A percentile compares a stretch with the other conserved stretches of the same genome.
phyloP scores from a whole-genome alignment of 2,113 vertebrate genomes.

The Pontoporia blainvillei region DNA sequence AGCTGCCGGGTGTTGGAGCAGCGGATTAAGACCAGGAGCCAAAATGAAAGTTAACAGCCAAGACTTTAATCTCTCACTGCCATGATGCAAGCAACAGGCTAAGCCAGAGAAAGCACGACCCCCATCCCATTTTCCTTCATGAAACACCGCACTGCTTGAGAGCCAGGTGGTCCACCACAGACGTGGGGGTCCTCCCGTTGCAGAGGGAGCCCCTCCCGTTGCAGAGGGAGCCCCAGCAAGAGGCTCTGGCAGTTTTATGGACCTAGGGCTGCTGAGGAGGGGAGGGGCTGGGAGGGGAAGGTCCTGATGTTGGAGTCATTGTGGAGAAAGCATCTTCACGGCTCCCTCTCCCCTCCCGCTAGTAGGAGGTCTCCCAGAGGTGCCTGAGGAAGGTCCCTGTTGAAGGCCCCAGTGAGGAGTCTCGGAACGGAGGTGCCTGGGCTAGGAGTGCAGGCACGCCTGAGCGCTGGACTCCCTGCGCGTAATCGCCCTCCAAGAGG shows the following conservation, averaged over 20 bases:
- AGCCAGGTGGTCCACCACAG: background rate
- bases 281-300: background rate
- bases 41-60: too few species aligned
- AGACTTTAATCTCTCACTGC: background rate
- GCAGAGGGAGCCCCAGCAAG: background rate
- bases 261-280: rapidly evolving
- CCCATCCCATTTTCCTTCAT: background rate
- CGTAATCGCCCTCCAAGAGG: background rate
- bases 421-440: background rate
- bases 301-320: background rate
- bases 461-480: background rate
- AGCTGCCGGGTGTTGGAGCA: background rate
- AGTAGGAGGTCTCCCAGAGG: background rate
- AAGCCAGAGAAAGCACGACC: rapidly evolving
- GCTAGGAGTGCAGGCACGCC: background rate
- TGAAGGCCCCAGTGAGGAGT: background rate
- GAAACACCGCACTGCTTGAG: too few species aligned
- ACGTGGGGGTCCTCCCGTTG: background rate
- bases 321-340: background rate
- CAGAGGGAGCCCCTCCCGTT: background rate
- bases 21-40: background rate
- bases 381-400: background rate
- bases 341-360: rapidly evolving
- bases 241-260: background rate
- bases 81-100: background rate